phyloP scores from a whole-genome alignment of 2,113 vertebrate genomes.

The Pampusana beccarii region DNA sequence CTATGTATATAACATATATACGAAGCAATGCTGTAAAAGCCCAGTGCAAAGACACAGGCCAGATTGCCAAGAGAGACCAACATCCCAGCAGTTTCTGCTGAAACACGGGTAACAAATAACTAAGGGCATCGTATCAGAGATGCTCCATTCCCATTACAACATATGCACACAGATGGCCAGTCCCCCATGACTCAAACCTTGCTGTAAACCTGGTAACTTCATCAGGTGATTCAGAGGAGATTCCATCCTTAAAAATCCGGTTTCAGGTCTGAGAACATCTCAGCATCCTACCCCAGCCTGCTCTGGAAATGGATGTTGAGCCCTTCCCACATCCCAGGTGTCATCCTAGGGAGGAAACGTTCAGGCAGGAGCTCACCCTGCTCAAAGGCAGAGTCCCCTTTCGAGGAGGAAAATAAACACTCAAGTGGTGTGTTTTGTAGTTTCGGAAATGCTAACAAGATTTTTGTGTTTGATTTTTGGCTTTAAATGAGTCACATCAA shows the following conservation, averaged over 20 bases:
- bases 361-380: neutral
- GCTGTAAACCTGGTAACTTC: neutral
- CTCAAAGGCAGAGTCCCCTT: neutral
- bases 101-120: neutral
- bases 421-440: neutral
- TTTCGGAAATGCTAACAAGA: slow-evolving; percentile 11
- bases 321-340: neutral
- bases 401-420: neutral
- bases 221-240: neutral
- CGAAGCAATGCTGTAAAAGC: neutral
- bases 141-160: neutral
- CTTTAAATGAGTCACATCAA: slow-evolving; percentile 13
- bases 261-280: neutral
- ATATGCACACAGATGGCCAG: neutral
- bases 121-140: neutral
- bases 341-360: neutral
- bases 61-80: neutral
- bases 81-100: neutral
- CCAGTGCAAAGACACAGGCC: neutral
- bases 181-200: neutral
- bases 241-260: neutral
- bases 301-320: neutral
- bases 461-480: slow-evolving; percentile 32
- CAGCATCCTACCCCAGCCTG: neutral
- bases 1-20: neutral